These are phyloP conservation scores for Trypoxylus dichotomus DNA, from an alignment of 1,140 invertebrate genomes.

Conservation along the genomic window DNA sequence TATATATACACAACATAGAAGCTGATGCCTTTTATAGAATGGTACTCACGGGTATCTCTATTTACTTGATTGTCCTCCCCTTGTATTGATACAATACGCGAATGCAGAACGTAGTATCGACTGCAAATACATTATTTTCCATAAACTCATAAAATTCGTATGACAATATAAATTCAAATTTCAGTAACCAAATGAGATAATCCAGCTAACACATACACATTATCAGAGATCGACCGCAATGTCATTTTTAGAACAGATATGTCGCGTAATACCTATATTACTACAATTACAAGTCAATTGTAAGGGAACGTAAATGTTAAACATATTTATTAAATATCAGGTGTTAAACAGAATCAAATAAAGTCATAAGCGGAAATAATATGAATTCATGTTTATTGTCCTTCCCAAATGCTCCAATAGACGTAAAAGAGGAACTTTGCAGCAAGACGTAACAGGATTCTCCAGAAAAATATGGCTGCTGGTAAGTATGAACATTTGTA, in stretches of 20 bases:
- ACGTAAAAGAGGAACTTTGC: not conserved
- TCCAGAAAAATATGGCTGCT: not conserved
- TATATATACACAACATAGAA: too few species aligned
- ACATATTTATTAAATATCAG: not conserved
- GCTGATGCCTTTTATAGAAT: too few species aligned
- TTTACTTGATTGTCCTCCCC: too few species aligned
- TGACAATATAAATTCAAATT: not conserved
- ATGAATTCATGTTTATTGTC: slow-evolving; percentile 18
- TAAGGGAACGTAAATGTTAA: not conserved
- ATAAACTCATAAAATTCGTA: not conserved
- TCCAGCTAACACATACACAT: not conserved
- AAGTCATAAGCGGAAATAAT: not conserved
- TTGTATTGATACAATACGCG: too few species aligned
- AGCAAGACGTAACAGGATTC: not conserved
- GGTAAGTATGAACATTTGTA: not conserved
- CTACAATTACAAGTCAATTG: not conserved
- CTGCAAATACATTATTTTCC: not conserved
- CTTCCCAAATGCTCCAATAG: not conserved
- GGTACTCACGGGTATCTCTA: too few species aligned
- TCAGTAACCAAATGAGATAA: not conserved
- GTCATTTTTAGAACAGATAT: not conserved
- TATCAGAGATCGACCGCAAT: not conserved
- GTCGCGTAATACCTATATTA: not conserved
- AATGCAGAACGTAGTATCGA: too few species aligned
- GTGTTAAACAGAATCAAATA: slow-evolving; percentile 13